Evolutionary conservation across 2,113 vertebrate genomes (phyloP), one percentile per base, ranked within the genome.

Genomic region (Sinocyclocheilus anshuiensis): DNA sequence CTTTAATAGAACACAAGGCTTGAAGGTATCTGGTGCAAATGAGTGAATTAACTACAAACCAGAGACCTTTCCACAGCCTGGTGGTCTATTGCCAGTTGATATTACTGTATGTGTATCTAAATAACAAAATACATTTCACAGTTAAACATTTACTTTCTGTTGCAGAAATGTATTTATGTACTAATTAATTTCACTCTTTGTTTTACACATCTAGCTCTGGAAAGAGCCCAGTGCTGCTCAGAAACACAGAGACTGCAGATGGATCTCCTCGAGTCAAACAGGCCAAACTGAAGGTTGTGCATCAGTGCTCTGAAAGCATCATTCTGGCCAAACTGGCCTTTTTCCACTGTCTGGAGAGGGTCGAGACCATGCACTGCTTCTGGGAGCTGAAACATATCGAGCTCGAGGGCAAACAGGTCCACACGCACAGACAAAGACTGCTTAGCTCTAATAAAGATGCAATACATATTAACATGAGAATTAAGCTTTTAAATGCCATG

Each of bases 1-100:
- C 33, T 33, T 33, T 33, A 26, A 26, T 26, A 26, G 26, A 33
- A 33, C 33, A 36, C 36, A 36, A 42, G 42, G 8, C 42, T 42
- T 42, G 26, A 69, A 69, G 65, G 26, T 75, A 42, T 74, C 39
- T 75, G 18, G 16, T 45, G 71, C n/a, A 33, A 9, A 57, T 22
- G 15, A 2, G 74, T 61, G 4, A 36, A 39, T 36, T 1, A n/a
- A 61, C 53, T 12, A 45, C 57, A 63, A 63, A 63, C 78, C 78
- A 81, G 57, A 88, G 59, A 99, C 98, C 97, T 99, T 99, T 81
- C 98, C 98, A 88, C 97, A 99, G 76, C 98, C 98, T 0, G 98
- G 97, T 0, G 98, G 26, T 26, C 26, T 26, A 26, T 26, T 29
- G 29, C 1, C 29, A 29, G 45, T 48, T 48, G 45, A 48, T 11